Conservation (phyloP, 2,113 vertebrate genomes). For the Paraplagusia blochii region DNA sequence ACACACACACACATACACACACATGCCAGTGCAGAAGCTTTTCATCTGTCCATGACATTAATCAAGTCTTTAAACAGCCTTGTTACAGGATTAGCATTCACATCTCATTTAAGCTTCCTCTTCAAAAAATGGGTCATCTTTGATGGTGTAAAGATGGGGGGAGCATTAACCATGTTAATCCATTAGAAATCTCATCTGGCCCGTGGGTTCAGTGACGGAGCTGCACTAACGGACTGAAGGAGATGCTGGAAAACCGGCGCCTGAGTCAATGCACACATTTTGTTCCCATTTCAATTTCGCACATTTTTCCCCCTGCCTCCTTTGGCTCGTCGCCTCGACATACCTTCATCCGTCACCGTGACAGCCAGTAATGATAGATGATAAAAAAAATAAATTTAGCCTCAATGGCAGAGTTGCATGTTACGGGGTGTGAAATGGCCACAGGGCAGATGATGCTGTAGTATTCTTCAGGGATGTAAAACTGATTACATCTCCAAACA, state of each 20-base stretch:
- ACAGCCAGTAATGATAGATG: constrained; percentile 53
- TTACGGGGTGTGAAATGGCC: constrained; percentile 51
- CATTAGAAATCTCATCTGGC: constrained; percentile 45
- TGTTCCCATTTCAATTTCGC: constrained; percentile 47
- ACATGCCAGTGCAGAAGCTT: no score
- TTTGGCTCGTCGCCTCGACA: constrained; percentile 38
- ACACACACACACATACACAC: neutral
- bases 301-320: constrained; percentile 34
- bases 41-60: constrained; percentile 32
- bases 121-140: constrained; percentile 52
- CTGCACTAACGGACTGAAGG: constrained; percentile 20
- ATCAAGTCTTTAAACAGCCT: constrained; percentile 48
- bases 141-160: constrained; percentile 49
- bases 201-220: constrained; percentile 1
- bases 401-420: constrained; percentile 56
- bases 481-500: constrained; percentile 30
- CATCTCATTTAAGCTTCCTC: constrained; percentile 49
- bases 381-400: constrained; percentile 61
- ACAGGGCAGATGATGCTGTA: constrained; percentile 25
- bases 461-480: constrained; percentile 44
- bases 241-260: constrained; percentile 26
- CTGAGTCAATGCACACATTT: constrained; percentile 41
- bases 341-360: constrained; percentile 62
- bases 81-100: constrained; percentile 58
- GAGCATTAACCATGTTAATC: constrained; percentile 60